Evolutionary conservation across 2,113 vertebrate genomes (phyloP), one percentile per base, ranked within the genome.

Genomic region (Ailurus styani): DNA sequence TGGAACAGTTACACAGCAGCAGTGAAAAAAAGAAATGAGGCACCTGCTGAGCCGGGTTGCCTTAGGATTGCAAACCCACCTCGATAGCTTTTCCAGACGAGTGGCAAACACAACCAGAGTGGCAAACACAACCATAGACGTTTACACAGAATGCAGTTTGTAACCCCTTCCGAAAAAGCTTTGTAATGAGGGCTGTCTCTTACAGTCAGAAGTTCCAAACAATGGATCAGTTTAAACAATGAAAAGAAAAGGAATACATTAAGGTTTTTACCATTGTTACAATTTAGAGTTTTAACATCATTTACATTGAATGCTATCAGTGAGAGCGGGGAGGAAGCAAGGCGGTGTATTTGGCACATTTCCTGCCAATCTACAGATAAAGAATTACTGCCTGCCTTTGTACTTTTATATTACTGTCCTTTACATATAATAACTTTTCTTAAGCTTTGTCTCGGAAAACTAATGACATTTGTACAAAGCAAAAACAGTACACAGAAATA

Each of bases 381-480:
- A 96, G 83, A 93, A 83, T 23, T 73, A 57, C 87, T 54, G 37
- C 20, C 29, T 82, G 57, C 27, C 27, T 96, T 91, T 93, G 73
- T 93, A 89, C 45, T 83, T 96, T 95, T 88, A 62, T 42, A 82
- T 85, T 42, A 88, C 10, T 95, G 29, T 89, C 47, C 52, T 78
- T 96, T 95, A 86, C 42, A 91, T 82, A 89, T 34, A 89, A 31
- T 86, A 95, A 77, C 55, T 81, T 97, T 93, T 47, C 72, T 96
- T 83, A 93, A 96, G 57, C 25, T 68, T 95, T 96, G 93, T 60
- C 62, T 86, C 45, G 29, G 42, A 40, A 88, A 95, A 94, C 34
- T 72, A 84, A 95, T 68, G 82, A 91, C 18, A 86, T 45, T 86
- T 92, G 95, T 55, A 83, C 82, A 95, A 97, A 93, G 57, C 54